These are phyloP conservation scores for Synchiropus splendidus DNA, from an alignment of 2,113 vertebrate species.

Conservation along the genomic window DNA sequence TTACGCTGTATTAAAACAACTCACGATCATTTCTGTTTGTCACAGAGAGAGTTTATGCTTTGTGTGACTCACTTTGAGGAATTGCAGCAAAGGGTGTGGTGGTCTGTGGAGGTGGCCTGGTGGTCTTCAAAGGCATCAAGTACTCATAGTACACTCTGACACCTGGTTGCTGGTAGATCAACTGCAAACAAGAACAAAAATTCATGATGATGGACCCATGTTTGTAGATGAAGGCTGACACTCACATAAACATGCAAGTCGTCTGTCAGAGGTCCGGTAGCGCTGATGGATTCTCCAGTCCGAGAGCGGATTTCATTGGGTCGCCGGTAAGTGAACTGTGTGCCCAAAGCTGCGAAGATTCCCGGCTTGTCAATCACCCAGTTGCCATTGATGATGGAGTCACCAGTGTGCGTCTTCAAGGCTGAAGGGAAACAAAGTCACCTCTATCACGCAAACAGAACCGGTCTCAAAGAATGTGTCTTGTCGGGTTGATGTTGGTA, in stretches of 20 bases:
- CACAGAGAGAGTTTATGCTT: no score
- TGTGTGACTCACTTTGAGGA: conserved; percentile 38
- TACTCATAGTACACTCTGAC: conserved; percentile 59
- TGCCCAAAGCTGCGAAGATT: conserved; percentile 74
- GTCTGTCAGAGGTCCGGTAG: conserved; percentile 80
- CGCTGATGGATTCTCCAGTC: conserved; percentile 81
- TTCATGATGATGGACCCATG: background rate
- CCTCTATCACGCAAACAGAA: background rate
- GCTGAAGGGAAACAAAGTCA: conserved; percentile 60
- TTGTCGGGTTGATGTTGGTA: conserved; percentile 22
- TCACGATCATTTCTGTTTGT: no score
- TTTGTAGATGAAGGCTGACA: background rate
- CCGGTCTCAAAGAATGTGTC: no score
- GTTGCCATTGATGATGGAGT: conserved; percentile 87
- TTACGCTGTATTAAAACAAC: no score
- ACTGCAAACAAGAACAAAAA: conserved; percentile 25
- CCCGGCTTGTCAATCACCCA: conserved; percentile 90
- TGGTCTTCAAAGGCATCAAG: conserved; percentile 32
- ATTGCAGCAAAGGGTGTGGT: conserved; percentile 14
- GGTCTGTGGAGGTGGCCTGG: conserved; percentile 22
- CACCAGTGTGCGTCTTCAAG: conserved; percentile 70
- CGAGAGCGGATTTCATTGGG: conserved; percentile 90
- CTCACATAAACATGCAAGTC: conserved; percentile 71
- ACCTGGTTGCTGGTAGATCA: conserved; percentile 66
- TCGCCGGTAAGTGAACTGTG: conserved; percentile 79